A percentile compares a stretch with the other conserved stretches of the same genome.
Evolutionary conservation across 2,113 vertebrate genomes (phyloP).

Genomic region (Pitta sordida): DNA sequence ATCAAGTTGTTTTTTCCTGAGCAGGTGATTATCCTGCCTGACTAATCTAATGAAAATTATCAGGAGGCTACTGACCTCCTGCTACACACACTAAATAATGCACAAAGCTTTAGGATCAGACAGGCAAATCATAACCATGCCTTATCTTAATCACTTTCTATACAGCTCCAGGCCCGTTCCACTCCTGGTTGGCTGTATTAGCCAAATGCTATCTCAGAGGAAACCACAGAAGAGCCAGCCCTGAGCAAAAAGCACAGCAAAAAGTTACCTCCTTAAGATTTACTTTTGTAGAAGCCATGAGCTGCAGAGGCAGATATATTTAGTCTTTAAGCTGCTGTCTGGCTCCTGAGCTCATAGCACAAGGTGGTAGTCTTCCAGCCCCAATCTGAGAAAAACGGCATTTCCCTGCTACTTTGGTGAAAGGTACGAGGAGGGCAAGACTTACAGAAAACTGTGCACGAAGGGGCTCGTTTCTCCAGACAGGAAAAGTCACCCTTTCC

Average conservation of each 20-base stretch:
- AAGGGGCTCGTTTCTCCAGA: background rate
- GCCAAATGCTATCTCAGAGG: constrained; percentile 28
- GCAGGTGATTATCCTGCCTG: constrained; percentile 52
- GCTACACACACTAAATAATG: constrained; percentile 55
- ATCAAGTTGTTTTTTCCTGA: constrained; percentile 38
- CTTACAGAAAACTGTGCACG: background rate
- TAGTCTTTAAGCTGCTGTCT: background rate
- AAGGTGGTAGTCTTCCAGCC: background rate
- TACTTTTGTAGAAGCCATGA: constrained; percentile 13
- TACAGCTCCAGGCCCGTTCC: constrained; percentile 45
- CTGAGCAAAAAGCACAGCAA: background rate
- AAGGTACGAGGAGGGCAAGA: background rate
- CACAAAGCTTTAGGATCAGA: constrained; percentile 58
- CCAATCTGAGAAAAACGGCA: background rate
- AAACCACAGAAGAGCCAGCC: constrained; percentile 3
- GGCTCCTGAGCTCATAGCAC: background rate
- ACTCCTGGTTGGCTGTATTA: background rate
- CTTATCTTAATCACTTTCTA: constrained; percentile 58
- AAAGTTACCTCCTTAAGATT: background rate
- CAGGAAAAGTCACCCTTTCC: background rate
- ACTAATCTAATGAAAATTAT: constrained; percentile 67
- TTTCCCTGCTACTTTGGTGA: background rate
- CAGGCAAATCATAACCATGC: constrained; percentile 52
- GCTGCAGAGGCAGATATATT: constrained; percentile 16
- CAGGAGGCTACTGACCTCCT: constrained; percentile 61